These are phyloP conservation scores for Hirudinaria manillensis DNA, from an alignment of 2,888 invertebrate genomes.

Conservation along the genomic window DNA sequence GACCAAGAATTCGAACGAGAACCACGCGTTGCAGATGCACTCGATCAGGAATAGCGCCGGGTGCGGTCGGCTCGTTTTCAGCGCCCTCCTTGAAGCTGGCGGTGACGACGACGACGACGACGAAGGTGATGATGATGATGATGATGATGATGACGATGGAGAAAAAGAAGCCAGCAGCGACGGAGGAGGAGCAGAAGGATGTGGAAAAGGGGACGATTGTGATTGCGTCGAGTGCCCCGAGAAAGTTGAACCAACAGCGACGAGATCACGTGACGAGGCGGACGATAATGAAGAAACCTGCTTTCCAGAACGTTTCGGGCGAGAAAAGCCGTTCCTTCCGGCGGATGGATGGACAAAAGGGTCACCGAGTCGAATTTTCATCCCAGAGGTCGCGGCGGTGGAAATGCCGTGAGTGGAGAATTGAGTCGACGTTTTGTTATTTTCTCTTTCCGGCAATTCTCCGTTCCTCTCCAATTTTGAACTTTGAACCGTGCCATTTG, in stretches of 20 bases:
- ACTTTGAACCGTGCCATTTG: too few species aligned
- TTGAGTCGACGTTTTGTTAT: too few species aligned
- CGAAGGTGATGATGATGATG: not conserved
- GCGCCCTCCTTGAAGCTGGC: not conserved
- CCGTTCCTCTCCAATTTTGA: too few species aligned
- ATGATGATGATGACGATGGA: not conserved
- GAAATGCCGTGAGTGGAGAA: too few species aligned
- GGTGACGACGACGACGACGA: conserved; percentile 14
- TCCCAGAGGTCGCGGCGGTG: too few species aligned
- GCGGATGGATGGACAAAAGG: too few species aligned
- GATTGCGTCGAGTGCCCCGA: not conserved
- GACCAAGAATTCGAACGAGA: conserved; percentile 30
- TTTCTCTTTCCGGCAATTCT: too few species aligned
- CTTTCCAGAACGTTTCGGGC: too few species aligned
- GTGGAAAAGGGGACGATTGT: conserved; percentile 6
- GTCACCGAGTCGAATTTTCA: too few species aligned
- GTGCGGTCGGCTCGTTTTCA: conserved; percentile 51
- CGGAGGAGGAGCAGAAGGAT: not conserved
- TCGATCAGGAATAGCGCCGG: conserved; percentile 32
- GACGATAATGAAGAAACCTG: too few species aligned
- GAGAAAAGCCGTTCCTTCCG: too few species aligned
- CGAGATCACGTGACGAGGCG: too few species aligned
- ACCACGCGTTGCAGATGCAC: conserved; percentile 33
- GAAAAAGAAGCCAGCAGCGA: not conserved
- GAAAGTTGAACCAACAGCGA: not conserved